Percentiles rank a stretch among this genome's conserved stretches.
Conservation (phyloP, 1,140 invertebrate genomes). For the Leptoteleia sp. region DNA sequence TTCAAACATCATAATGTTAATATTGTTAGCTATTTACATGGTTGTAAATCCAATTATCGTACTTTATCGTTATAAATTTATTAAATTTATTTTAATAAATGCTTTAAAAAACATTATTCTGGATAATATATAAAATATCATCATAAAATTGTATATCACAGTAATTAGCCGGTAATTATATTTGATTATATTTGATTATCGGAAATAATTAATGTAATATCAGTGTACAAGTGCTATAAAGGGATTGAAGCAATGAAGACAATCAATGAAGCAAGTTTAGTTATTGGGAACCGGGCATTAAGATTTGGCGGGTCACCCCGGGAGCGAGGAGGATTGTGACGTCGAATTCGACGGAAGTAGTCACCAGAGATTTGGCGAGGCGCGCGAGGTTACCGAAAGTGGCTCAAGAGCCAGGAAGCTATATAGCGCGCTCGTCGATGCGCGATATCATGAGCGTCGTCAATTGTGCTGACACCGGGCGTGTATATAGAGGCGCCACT, state of each 20-base stretch:
- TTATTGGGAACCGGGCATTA: conserved; percentile 18
- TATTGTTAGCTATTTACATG: too few species aligned
- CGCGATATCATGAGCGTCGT: conserved; percentile 46
- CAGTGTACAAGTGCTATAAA: conserved; percentile 12
- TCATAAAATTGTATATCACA: too few species aligned
- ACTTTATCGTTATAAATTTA: too few species aligned
- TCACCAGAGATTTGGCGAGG: conserved; percentile 53
- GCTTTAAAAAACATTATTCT: too few species aligned
- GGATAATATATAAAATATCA: too few species aligned
- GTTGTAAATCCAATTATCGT: too few species aligned
- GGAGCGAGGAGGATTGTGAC: conserved; percentile 26
- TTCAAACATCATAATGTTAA: too few species aligned
- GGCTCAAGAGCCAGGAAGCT: conserved; percentile 49
- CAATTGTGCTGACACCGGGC: conserved; percentile 43
- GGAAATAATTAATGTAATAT: conserved; percentile 30
- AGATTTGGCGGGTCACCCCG: conserved; percentile 7
- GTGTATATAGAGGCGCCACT: conserved; percentile 40
- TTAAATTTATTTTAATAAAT: too few species aligned
- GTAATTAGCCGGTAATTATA: conserved; percentile 7
- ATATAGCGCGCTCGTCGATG: conserved; percentile 38
- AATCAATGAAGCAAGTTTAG: conserved; percentile 53
- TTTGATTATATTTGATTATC: conserved; percentile 4
- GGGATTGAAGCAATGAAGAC: conserved; percentile 21
- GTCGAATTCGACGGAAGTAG: conserved; percentile 51
- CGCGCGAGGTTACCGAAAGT: conserved; percentile 48